Base-by-base conservation (phyloP, 1,140 invertebrate species). In the Temnothorax longispinosus region DNA sequence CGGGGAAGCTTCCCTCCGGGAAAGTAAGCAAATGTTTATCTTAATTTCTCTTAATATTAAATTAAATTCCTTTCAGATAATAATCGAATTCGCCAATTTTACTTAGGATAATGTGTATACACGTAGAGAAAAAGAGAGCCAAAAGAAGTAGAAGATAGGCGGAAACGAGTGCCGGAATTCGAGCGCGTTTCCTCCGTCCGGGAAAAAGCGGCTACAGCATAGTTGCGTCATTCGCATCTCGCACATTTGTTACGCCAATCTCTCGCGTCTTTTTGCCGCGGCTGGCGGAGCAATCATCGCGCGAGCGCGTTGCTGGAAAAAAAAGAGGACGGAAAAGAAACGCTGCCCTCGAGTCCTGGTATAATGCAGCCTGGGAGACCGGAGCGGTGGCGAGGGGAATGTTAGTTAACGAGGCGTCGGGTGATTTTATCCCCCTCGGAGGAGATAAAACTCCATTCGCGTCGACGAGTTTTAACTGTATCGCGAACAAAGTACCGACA, bases 401-500 rank as follows among this genome's bases (percentile, higher is more conserved):
- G 64, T 69, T 81, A 82, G 52, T 82, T 86, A 91, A 91, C 77
- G 76, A 88, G 64, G 27, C 62, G 56, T 82, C 64, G 44, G 64
- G 44, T 69, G 85, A 86, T 88, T 88, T 88, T 60, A 44, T 41
- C 13, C 58, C 52, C 38, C 56, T 15, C 44, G 3, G n/a, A 21
- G 35, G 1, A 74, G 65, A 38, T 69, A 47, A 78, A 78, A 62
- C 58, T 82, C 11, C 65, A 44, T 62, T 58, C 44, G 35, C 52
- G 15, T 54, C 74, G 32, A 15, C 41, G 10, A 80, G 44, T 35
- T 21, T 69, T 15, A 58, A 56, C 38, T 35, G 54, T 85, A 60
- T 62, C 50, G 32, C 44, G 58, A 72, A 15, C 56, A 7, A 87
- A 71, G 52, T 62, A 56, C 38, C 56, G 32, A 27, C 67, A 35